These are phyloP conservation scores for Cyprinodon variegatus DNA, from an alignment of 2,113 vertebrate species.

Conservation along the genomic window DNA sequence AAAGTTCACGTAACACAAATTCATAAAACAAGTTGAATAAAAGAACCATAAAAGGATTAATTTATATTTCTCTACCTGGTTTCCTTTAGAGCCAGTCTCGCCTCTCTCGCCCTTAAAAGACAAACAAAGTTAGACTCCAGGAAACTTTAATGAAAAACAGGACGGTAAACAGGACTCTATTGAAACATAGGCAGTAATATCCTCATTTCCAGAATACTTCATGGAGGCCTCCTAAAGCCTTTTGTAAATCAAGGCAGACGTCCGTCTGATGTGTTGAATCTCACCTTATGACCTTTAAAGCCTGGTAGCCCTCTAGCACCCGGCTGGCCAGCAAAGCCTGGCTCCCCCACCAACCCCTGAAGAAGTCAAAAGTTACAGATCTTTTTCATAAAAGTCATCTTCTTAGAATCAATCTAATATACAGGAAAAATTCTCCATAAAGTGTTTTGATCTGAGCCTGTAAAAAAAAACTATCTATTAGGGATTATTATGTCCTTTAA, in stretches of 20 bases:
- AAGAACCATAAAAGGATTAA: too few species aligned
- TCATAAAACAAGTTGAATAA: too few species aligned
- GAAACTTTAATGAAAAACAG: background rate
- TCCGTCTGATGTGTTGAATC: background rate
- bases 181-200: background rate
- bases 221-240: background rate
- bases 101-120: conserved; percentile 74
- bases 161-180: background rate
- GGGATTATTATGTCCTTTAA: too few species aligned
- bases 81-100: conserved; percentile 64
- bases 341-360: conserved; percentile 70
- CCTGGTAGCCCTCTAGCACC: conserved; percentile 71
- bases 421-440: too few species aligned
- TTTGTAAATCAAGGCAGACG: background rate
- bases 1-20: too few species aligned
- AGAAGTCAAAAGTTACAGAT: conserved; percentile 15
- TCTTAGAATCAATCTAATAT: too few species aligned
- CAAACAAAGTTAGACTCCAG: conserved; percentile 9
- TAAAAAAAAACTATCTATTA: too few species aligned
- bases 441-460: too few species aligned
- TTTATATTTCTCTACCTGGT: conserved; percentile 58
- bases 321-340: conserved; percentile 67
- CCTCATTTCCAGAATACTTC: background rate
- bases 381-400: background rate
- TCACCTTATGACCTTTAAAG: conserved; percentile 81